Evolutionary conservation across 1,140 invertebrate genomes (phyloP), one percentile per base, ranked within the genome.

Genomic region (Sarcophaga peregrina): DNA sequence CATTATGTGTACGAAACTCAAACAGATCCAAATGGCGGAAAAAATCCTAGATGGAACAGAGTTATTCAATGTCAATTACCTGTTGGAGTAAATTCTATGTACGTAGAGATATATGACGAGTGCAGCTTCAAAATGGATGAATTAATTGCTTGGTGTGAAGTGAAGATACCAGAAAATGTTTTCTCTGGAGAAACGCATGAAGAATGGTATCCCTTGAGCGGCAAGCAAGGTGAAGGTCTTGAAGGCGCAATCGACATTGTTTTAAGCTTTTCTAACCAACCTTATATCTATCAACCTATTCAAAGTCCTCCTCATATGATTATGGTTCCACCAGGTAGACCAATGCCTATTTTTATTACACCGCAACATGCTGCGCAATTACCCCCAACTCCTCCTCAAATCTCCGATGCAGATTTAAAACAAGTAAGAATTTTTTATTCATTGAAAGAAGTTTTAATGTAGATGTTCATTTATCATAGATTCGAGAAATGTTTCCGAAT

Each of bases 91-190:
- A 95, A 95, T 87, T 94, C 94, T 46, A 94, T 99, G 86, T 96
- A 96, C 86, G 86, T 99, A 88, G 97, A 99, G 93, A 96, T 99
- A 83, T 99, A 96, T 91, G 98, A 99, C 92, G 98, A 99, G 92
- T 95, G 97, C 91, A 96, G 97, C 4, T 98, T 99, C 90, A 97
- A 97, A 45, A 95, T 96, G 93, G 98, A 99, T 91, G 97, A 99
- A 90, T 92, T 97, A 83, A 96, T 99, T 85, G 98, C 98, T 1
- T 99, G 97, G 96, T 94, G 95, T 5, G 95, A 97, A 87, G 93
- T 96, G 87, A 93, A 93, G 46, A 97, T 99, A 88, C 97, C 97
- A 5, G 91, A 93, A 82, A 92, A 94, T 84, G 95, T 98, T 13
- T 93, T 98, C 80, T 92, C 93, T 90, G 96, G 96, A 3, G 95